These are phyloP conservation scores for Coelopa pilipes DNA, from an alignment of 2,888 invertebrate genomes.

Conservation along the genomic window DNA sequence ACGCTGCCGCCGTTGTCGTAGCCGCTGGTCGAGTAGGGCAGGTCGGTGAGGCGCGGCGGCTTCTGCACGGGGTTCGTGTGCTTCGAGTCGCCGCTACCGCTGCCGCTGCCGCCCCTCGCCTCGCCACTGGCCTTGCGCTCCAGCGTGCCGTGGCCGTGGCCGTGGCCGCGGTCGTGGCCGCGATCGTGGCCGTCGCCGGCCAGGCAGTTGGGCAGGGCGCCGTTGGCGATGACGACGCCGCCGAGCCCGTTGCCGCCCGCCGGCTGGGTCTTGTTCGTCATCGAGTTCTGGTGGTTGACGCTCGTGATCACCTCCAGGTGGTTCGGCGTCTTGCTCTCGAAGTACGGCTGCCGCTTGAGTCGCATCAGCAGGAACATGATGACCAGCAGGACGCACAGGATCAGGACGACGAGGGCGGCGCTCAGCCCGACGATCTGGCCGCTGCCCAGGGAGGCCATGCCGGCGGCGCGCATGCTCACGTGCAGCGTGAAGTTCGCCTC, in stretches of 20 bases:
- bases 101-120: slow-evolving; percentile 20
- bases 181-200: slow-evolving; percentile 47
- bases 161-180: slow-evolving; percentile 44
- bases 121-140: slow-evolving; percentile 53
- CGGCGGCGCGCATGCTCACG: slow-evolving; percentile 80
- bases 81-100: slow-evolving; percentile 61
- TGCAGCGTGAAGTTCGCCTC: slow-evolving; percentile 91
- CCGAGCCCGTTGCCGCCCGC: slow-evolving; percentile 67
- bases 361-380: slow-evolving; percentile 80
- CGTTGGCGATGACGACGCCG: slow-evolving; percentile 71
- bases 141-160: slow-evolving; percentile 40
- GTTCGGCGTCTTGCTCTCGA: slow-evolving; percentile 81
- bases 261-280: slow-evolving; percentile 68
- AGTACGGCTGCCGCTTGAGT: slow-evolving; percentile 77
- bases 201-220: slow-evolving; percentile 68
- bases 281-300: slow-evolving; percentile 69
- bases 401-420: slow-evolving; percentile 81
- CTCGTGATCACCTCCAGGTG: slow-evolving; percentile 79
- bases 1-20: slow-evolving; percentile 77
- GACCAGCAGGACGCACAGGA: slow-evolving; percentile 78
- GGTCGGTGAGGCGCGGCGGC: slow-evolving; percentile 76
- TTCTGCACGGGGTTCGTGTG: slow-evolving; percentile 76
- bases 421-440: slow-evolving; percentile 88
- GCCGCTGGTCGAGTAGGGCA: slow-evolving; percentile 76
- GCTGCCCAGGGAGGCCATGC: slow-evolving; percentile 83